A percentile compares a stretch with the other conserved stretches of the same genome.
phyloP scores from a whole-genome alignment of 2,888 invertebrate genomes.

The Elmis aenea region DNA sequence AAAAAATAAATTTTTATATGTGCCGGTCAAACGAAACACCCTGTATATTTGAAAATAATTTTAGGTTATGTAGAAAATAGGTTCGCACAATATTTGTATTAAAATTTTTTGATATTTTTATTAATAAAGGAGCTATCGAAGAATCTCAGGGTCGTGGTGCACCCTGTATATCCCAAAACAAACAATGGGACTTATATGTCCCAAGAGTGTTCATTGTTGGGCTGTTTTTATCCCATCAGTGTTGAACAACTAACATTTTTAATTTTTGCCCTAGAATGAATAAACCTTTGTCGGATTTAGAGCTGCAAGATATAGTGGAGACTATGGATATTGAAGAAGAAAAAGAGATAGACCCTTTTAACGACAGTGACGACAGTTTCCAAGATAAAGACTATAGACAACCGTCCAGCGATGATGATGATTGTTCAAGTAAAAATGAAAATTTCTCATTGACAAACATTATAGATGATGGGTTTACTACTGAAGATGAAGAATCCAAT shows the following conservation, averaged over 20 bases:
- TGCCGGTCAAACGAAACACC: no score
- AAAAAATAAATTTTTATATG: no score
- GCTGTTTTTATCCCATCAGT: constrained; percentile 3
- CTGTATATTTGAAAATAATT: no score
- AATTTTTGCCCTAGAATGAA: constrained; percentile 1
- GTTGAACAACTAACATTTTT: constrained; percentile 1
- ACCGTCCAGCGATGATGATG: background rate
- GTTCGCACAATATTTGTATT: no score
- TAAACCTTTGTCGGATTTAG: constrained; percentile 5
- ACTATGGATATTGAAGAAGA: background rate
- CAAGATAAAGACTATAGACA: constrained; percentile 4
- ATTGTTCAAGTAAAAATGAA: constrained; percentile 1
- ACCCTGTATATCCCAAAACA: no score
- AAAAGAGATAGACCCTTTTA: constrained; percentile 4
- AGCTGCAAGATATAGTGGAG: constrained; percentile 4
- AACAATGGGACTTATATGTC: no score
- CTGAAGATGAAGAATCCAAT: constrained; percentile 7
- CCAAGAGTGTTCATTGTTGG: background rate
- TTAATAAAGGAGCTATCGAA: no score
- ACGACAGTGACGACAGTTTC: constrained; percentile 4
- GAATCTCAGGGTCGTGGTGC: no score
- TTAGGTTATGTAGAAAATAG: no score
- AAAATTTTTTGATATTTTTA: no score
- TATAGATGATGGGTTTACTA: constrained; percentile 4
- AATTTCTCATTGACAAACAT: constrained; percentile 4